These are phyloP conservation scores for Cyanoramphus novaezelandiae DNA, from an alignment of 2,113 vertebrate genomes.

Conservation along the genomic window DNA sequence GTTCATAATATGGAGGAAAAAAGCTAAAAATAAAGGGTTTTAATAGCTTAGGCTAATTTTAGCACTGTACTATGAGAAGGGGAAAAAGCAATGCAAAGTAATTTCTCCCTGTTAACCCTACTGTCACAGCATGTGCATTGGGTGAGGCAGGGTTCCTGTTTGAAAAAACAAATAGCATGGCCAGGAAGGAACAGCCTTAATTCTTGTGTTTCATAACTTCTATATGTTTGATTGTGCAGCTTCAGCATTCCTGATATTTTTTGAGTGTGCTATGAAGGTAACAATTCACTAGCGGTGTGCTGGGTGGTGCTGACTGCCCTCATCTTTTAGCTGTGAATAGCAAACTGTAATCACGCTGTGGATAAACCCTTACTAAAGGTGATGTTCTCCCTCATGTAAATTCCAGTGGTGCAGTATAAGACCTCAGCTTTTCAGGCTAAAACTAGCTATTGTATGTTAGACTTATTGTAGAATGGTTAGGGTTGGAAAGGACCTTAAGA, in stretches of 20 bases:
- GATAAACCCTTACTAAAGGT: neutral
- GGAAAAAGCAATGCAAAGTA: neutral
- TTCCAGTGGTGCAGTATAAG: neutral
- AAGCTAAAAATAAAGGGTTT: neutral
- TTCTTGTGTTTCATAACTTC: neutral
- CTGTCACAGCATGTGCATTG: neutral
- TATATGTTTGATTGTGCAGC: neutral
- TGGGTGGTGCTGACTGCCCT: neutral
- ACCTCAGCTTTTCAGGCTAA: neutral
- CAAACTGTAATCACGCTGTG: neutral
- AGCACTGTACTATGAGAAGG: neutral
- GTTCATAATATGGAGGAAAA: neutral
- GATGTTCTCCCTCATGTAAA: neutral
- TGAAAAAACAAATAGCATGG: neutral
- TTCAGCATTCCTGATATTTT: neutral
- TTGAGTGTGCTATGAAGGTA: neutral
- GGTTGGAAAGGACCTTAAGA: neutral
- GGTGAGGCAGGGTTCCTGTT: neutral
- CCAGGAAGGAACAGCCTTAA: neutral
- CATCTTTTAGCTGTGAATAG: neutral
- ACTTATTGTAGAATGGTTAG: neutral
- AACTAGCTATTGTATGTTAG: neutral
- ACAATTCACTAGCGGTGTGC: neutral
- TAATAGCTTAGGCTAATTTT: neutral
- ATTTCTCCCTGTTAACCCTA: neutral